Percentiles rank a stretch among this genome's conserved stretches.
Conservation (phyloP, 1,140 invertebrate species). For the Drosophila ironensis region DNA sequence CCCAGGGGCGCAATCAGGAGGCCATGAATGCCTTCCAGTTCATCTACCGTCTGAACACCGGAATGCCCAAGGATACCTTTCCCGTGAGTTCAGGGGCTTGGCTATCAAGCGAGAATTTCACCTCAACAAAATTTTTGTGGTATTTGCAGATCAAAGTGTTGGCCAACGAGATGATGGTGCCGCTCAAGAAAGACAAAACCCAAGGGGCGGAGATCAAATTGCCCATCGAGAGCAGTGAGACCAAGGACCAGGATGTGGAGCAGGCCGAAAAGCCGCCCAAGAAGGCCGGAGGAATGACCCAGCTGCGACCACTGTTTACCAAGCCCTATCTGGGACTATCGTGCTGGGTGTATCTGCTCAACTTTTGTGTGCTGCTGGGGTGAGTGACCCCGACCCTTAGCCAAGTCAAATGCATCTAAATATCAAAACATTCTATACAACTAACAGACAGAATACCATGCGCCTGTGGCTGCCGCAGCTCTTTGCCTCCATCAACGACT, state of each 20-base stretch:
- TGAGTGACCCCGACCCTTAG: conserved; percentile 16
- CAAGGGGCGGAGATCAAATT: neutral
- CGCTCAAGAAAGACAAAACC: conserved; percentile 3
- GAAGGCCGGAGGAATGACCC: conserved; percentile 42
- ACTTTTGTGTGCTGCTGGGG: conserved; percentile 70
- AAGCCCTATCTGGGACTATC: conserved; percentile 66
- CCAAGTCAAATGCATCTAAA: too few species aligned
- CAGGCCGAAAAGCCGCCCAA: conserved; percentile 1
- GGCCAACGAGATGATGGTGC: conserved; percentile 51
- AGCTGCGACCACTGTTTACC: conserved; percentile 59
- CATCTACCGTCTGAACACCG: conserved; percentile 83
- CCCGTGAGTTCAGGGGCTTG: too few species aligned
- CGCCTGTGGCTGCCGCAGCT: conserved; percentile 84
- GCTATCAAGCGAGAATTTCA: too few species aligned
- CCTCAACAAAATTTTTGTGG: too few species aligned
- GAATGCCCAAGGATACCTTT: conserved; percentile 84
- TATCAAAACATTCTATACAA: too few species aligned
- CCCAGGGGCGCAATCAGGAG: conserved; percentile 86
- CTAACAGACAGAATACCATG: conserved; percentile 61
- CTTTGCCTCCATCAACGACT: conserved; percentile 83
- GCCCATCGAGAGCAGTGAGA: neutral
- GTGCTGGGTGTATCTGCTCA: conserved; percentile 63
- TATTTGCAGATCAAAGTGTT: conserved; percentile 66
- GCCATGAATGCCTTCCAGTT: conserved; percentile 82
- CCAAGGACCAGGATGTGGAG: conserved; percentile 21